These are phyloP conservation scores for Pheosia tremula DNA, from an alignment of 2,888 invertebrate genomes.

Conservation along the genomic window DNA sequence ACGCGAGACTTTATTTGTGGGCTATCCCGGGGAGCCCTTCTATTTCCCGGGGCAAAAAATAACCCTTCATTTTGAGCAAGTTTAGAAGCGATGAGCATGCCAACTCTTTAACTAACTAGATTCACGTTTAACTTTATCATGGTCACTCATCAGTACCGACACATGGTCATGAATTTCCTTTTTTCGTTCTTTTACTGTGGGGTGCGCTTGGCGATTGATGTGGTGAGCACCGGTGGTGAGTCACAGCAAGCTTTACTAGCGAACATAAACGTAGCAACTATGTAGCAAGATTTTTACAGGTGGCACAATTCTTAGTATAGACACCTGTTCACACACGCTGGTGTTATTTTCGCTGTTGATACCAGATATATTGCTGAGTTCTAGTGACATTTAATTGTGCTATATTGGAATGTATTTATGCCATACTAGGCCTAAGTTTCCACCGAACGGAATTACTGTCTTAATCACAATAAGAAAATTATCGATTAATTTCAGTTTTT, in stretches of 20 bases:
- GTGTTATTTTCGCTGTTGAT: constrained; percentile 23
- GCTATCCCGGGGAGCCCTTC: too few species aligned
- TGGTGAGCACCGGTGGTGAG: constrained; percentile 17
- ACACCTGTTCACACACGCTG: constrained; percentile 36
- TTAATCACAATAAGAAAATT: too few species aligned
- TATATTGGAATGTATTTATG: neutral
- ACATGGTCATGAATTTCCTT: constrained; percentile 25
- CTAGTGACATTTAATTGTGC: neutral
- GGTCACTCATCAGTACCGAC: constrained; percentile 10
- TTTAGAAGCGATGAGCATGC: too few species aligned
- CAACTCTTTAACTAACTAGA: too few species aligned
- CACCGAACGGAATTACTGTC: too few species aligned
- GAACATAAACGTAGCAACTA: constrained; percentile 27
- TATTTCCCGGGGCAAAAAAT: too few species aligned
- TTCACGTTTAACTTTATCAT: too few species aligned
- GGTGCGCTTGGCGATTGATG: neutral
- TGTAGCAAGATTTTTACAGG: constrained; percentile 44
- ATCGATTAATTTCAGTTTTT: too few species aligned
- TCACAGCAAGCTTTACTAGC: constrained; percentile 35
- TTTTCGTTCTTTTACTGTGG: constrained; percentile 1
- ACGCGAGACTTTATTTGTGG: too few species aligned
- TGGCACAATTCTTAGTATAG: constrained; percentile 27
- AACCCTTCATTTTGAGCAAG: too few species aligned
- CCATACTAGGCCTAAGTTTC: neutral
- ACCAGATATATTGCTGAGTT: constrained; percentile 12